Evolutionary conservation across 2,797 vertebrate genomes (phyloP), one percentile per base, ranked within the genome.

Genomic region (Aeoliscus strigatus): DNA sequence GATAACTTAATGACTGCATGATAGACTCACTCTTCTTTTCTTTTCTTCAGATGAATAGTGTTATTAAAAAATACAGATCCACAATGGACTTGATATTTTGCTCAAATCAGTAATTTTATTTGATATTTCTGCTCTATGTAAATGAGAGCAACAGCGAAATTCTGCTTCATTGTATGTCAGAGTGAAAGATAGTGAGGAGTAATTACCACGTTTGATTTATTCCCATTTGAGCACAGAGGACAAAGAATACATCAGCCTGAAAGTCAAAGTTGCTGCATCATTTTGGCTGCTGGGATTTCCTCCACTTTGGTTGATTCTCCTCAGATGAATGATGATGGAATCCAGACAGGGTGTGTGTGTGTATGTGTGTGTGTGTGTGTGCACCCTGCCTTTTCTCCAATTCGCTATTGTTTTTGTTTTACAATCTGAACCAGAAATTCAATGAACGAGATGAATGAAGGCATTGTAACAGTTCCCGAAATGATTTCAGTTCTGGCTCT

Each of bases 221-320:
- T 37, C 15, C 14, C 23, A 27, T 39, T 9, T 12, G 31, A 52
- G 42, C 54, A 39, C 38, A 51, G 35, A 39, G 17, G 43, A 58
- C 17, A 39, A 24, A 51, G 58, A 62, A 67, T 21, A 14, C 62
- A 62, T 64, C 36, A 54, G 48, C 17, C 18, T 52, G 42, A 42
- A 74, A 70, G 63, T 69, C 50, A 50, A 57, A 66, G 37, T 49
- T 31, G 46, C 31, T 33, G 40, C 16, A 14, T 28, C 26, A 10
- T 33, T 30, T 17, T 28, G 4, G 48, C 51, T 40, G 26, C 39
- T 18, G 39, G 55, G 46, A 50, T 61, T 75, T 61, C 36, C 42
- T 61, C 60, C 35, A 38, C 17, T 51, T 52, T 27, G 38, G 25
- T 27, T 29, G 23, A 3, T 14, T 56, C 51, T 60, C 53, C 3